Conservation (phyloP, 2,888 invertebrate genomes). For the Drosophila merina region DNA sequence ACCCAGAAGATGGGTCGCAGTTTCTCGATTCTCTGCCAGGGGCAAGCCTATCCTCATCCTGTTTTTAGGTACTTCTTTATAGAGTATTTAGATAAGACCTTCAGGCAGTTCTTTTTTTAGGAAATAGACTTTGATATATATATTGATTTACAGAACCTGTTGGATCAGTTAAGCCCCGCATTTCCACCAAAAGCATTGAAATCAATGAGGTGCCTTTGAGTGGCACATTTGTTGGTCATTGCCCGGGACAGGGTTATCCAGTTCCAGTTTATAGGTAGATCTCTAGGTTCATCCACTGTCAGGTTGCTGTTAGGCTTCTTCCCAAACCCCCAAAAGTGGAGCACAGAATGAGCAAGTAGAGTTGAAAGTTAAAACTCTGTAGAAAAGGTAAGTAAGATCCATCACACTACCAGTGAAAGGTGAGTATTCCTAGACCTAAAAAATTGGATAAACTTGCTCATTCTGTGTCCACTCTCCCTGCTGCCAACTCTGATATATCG, state of each 20-base stretch:
- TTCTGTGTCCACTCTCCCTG: conserved; percentile 47
- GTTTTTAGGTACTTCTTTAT: conserved; percentile 87
- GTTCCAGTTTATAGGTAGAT: conserved; percentile 88
- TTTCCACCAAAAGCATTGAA: conserved; percentile 81
- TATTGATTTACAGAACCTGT: conserved; percentile 77
- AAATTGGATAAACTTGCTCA: conserved; percentile 44
- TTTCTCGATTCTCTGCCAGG: conserved; percentile 89
- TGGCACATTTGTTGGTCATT: conserved; percentile 82
- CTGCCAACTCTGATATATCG: not conserved
- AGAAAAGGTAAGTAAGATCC: conserved; percentile 49
- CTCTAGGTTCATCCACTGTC: conserved; percentile 32
- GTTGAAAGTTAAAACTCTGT: conserved; percentile 6
- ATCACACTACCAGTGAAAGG: conserved; percentile 1
- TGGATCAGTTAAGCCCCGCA: conserved; percentile 82
- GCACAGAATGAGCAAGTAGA: conserved; percentile 57
- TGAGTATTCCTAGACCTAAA: conserved; percentile 44
- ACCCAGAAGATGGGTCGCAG: conserved; percentile 83
- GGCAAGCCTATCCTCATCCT: conserved; percentile 91
- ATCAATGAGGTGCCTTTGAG: conserved; percentile 73
- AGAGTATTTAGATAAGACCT: not conserved
- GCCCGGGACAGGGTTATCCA: conserved; percentile 90
- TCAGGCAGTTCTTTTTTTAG: conserved; percentile 50
- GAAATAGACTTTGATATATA: not conserved
- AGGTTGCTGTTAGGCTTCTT: conserved; percentile 31
- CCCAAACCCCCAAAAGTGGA: conserved; percentile 19